Percentiles rank a stretch among this genome's conserved stretches.
These are phyloP conservation scores for Thryonomys swinderianus DNA, from an alignment of 2,113 vertebrate genomes.

Conservation along the genomic window DNA sequence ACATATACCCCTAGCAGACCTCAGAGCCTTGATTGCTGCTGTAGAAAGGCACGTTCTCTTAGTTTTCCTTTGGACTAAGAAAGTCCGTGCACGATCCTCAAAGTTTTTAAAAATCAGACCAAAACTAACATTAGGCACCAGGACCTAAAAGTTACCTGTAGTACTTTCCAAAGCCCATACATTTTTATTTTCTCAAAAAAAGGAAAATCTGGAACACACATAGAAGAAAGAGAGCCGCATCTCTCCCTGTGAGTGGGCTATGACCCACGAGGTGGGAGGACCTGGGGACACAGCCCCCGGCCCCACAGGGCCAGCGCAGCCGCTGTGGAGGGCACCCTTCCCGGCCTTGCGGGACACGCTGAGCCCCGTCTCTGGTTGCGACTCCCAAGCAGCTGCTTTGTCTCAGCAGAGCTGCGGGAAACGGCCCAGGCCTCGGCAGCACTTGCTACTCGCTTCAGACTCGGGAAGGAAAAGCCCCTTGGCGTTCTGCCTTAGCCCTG, in stretches of 20 bases:
- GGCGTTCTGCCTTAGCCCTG: neutral
- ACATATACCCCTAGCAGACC: neutral
- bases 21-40: conserved; percentile 13
- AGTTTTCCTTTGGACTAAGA: neutral
- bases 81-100: neutral
- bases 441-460: neutral
- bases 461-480: neutral
- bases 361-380: neutral
- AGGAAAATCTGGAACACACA: neutral
- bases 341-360: too few relatives aligned
- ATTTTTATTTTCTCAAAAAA: conserved; percentile 45
- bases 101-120: neutral
- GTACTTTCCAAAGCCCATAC: conserved; percentile 16
- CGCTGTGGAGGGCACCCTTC: too few relatives aligned
- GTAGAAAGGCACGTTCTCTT: neutral
- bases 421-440: neutral
- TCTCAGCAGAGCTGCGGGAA: neutral
- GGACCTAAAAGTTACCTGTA: neutral
- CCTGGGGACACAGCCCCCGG: neutral
- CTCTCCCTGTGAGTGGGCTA: neutral
- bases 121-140: neutral
- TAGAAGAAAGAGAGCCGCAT: neutral
- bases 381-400: neutral
- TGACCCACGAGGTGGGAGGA: neutral
- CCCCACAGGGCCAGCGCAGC: neutral